Evolutionary conservation across 2,888 invertebrate genomes (phyloP), one percentile per base, ranked within the genome.

Genomic region (Cataglyphis albicans): DNA sequence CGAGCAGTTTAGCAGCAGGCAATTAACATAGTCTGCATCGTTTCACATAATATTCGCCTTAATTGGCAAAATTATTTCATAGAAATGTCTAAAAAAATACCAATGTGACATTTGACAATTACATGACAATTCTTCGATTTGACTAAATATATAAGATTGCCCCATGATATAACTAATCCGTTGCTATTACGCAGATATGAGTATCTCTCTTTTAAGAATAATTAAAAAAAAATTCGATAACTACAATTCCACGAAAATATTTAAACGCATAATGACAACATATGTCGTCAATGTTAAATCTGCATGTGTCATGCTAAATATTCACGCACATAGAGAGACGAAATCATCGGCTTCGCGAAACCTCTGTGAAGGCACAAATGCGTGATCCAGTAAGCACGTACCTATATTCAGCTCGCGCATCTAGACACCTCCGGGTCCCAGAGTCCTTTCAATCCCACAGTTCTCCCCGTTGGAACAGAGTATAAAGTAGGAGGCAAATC

Each of bases 401-500:
- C 70, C 70, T 78, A 70, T 35, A 78, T 78, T 78, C 78, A 57
- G 21, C 44, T 44, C 72, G 65, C 67, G 21, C 38, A 52, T 52
- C n/a, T 52, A 52, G 75, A 52, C 38, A 38, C 59, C 82, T 75
- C 44, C n/a, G 25, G 57, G 74, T 87, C 64, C 65, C 41, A 59
- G 38, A 76, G 84, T 85, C 84, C 76, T 89, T 84, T 84, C 88
- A 87, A 85, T 89, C 87, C 61, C 81, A 61, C 87, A 67, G 61
- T 81, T 55, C 65, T 73, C 52, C 52, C 52, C 52, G 52, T 52
- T 38, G 67, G 48, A 81, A 81, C 65, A 68, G 64, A 82, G 70
- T 70, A 57, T 57, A 74, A 83, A 65, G 70, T 32, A 82, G 72
- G 76, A 59, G 84, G 85, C 76, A 84, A 86, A 89, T 90, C 88